Base-by-base conservation (phyloP, 2,797 vertebrate genomes). In the Oreortyx pictus region DNA sequence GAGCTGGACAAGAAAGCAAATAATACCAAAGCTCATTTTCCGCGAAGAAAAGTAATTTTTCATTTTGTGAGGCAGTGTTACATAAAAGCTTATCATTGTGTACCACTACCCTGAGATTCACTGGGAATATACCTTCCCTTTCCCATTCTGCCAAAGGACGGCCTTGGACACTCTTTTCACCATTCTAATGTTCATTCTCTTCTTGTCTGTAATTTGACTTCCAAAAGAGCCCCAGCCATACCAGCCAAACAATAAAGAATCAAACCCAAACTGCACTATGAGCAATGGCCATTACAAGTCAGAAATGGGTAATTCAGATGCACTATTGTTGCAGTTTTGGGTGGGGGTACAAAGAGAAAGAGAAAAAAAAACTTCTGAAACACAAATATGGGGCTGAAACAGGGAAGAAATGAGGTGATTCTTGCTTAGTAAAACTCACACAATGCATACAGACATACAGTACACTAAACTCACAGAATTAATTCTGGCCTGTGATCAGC, bases 401-500 rank as follows among this genome's bases (percentile, higher is more conserved):
- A 74, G 79, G 16, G 66, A 90, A 74, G 3, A 74, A 37, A 50
- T 0, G 3, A 74, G 41, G 39, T 0, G 0, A 47, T 29, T 84
- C 47, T 82, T 84, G 37, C 62, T 54, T 77, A 62, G 61, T 44
- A 68, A 75, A 80, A 66, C 64, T 79, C 49, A 84, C 50, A 49
- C 87, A 23, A 22, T 44, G 14, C 31, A 43, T n/a, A 65, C 18
- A 88, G 35, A 66, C 6, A 43, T 56, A 39, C 19, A 60, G 25
- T 18, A 57, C 15, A 64, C 67, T 80, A 86, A 84, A 50, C 41
- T 24, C 67, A 39, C 33, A 84, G 68, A 47, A 57, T 65, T 91
- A 88, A 80, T 84, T 79, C 67, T 88, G 83, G 4, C 37, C 47
- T 84, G 14, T 70, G 56, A 91, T 79, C 73, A 90, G 25, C 74